Evolutionary conservation across 2,888 invertebrate species (phyloP), one percentile per base, ranked within the genome.

Genomic region (Emesis castigata): DNA sequence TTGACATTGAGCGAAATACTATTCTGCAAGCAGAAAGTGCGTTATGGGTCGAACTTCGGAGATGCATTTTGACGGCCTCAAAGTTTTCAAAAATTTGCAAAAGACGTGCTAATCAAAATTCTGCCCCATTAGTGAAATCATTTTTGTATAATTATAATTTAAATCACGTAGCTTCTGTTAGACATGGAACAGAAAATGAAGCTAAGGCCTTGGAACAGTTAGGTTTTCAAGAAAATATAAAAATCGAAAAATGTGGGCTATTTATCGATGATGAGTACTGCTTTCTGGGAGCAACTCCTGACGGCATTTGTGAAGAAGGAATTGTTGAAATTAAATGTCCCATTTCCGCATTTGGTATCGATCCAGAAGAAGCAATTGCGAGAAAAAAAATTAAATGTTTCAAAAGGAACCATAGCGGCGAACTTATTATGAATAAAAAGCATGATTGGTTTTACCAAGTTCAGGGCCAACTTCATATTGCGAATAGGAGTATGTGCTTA

Each of bases 221-320:
- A 3, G 26, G n/a, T 11, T 20, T 39, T 0, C 66, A 65, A 14
- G 56, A 56, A 73, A 73, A 73, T 39, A 66, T 68, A 26, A 22
- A 71, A 48, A 74, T 66, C n/a, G 14, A 74, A 48, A 64, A 58
- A 61, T 78, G 68, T 61, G 64, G 31, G n/a, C 31, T 64, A 4
- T 31, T 29, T 29, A 64, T 64, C 4, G 64, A 64, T 11, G 44
- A 53, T 11, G 39, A 74, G 7, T 29, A 56, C 7, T 66, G 26
- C 9, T 80, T 72, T 70, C 66, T 80, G 69, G 77, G 73, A 2
- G 77, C 77, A 31, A 66, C 71, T 31, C 77, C 80, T 16, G 75
- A 75, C 39, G 80, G 80, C 0, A 20, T 74, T 18, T 56, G 20
- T 6, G 39, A 72, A 56, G 71, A 79, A 11, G 65, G 62, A 18